Evolutionary conservation across 92 coral and sea anemone genomes (phyloP).

Genomic region (Metridium senile): DNA sequence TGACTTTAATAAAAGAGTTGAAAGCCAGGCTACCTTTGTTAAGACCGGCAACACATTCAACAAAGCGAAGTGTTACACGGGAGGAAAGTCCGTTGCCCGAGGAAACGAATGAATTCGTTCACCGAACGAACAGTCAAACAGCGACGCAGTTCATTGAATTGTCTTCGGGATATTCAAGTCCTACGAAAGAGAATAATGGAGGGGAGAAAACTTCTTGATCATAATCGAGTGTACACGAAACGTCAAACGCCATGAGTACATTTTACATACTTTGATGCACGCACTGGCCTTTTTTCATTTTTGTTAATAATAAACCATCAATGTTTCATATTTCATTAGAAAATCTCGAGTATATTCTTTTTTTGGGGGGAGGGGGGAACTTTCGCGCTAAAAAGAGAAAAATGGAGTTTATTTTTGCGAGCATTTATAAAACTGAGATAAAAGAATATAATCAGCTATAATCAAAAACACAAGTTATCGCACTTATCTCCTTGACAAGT

Average conservation of each 20-base stretch:
- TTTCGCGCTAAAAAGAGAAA: too few species aligned
- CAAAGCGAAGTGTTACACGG: neutral
- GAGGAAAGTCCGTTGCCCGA: slow-evolving; percentile 8
- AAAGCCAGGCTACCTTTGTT: slow-evolving; percentile 16
- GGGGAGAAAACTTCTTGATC: neutral
- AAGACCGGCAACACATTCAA: neutral
- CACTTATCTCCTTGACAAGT: neutral
- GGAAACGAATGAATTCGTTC: neutral
- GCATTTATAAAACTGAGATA: too few species aligned
- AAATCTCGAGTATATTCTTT: neutral
- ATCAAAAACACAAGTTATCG: neutral
- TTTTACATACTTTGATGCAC: too few species aligned
- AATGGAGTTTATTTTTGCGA: neutral
- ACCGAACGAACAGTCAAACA: slow-evolving; percentile 5
- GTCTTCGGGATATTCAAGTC: slow-evolving; percentile 5
- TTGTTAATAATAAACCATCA: neutral
- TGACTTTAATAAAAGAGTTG: slow-evolving; percentile 40
- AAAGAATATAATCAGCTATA: neutral
- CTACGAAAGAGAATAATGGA: neutral
- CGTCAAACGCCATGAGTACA: neutral
- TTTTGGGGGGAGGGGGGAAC: too few species aligned
- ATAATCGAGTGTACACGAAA: neutral
- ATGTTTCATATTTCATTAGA: neutral
- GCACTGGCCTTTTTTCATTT: neutral
- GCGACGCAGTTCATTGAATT: slow-evolving; percentile 9